Evolutionary conservation across 2,113 vertebrate species (phyloP), one percentile per base, ranked within the genome.

Genomic region (Brienomyrus longianalis): DNA sequence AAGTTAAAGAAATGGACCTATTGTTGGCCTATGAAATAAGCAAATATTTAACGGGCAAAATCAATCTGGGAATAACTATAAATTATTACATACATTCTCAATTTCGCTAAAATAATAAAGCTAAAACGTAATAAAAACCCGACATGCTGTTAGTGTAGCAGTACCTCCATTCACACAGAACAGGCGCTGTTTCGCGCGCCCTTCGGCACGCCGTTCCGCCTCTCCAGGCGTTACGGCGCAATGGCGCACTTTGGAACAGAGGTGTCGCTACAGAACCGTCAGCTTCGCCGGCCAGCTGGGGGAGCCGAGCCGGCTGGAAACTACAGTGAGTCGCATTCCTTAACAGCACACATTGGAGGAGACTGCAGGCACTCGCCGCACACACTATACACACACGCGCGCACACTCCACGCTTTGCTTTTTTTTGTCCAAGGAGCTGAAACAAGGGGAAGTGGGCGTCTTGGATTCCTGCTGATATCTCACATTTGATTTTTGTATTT

Each of bases 301-400:
- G 91, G 92, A 54, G 93, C 90, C 89, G 45, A 92, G 88, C 93
- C n/a, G 77, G 83, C 85, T 91, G 93, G 93, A 94, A 54, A 95
- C 91, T 90, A 88, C 92, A 92, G 94, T 91, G 39, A 59, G 52
- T 47, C 43, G 93, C 95, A 96, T 96, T 96, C 96, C 96, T 95
- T 83, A 94, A 95, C 95, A 95, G 92, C 89, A 90, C 93, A 91
- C 93, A 94, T 90, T 90, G 90, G 90, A 93, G 80, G 92, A 91
- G 92, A 92, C 39, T 91, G 91, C 70, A 91, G 70, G 90, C 66
- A 39, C 90, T 87, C 85, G 87, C 59, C 84, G 8, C 59, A 66
- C 59, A 66, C 59, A 66, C 59, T 3, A 66, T 11, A 59, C 62
- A 85, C 74, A 89, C 91, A 15, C 70, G 0, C 70, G 15, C 70